Base-by-base conservation (phyloP, 30 jellyfish, hydroid and myxozoan genomes). In the Mastigias papua region DNA sequence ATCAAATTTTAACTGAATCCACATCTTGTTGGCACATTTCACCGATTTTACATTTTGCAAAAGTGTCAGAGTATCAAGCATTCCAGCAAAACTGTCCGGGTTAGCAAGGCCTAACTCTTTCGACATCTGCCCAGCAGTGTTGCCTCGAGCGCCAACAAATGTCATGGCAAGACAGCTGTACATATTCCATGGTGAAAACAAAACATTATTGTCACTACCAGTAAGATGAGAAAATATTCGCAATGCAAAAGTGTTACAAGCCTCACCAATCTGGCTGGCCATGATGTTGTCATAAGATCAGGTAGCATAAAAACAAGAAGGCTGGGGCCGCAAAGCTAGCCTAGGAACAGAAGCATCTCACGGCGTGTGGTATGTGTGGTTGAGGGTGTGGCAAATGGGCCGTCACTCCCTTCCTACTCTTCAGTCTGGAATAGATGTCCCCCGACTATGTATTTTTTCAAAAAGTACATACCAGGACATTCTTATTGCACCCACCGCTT, bases 111-210 rank as follows among this genome's bases (percentile, higher is more conserved):
- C 67, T 13, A 76, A 65, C 19, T 20, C 76, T 3, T 51, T 9
- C 49, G 86, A 51, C 89, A 58, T 31, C 64, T 58, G 89, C 9
- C 7, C 33, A 31, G 83, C 91, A 49, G 84, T 79, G 80, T 61
- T 79, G 49, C 80, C 90, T 57, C 90, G 49, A 48, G 90, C 79
- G 15, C 90, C 90, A 27, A 23, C 79, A 29, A n/a, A 61, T 13
- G 80, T 79, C 90, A 81, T 81, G 16, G 84, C 82, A 23, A 81
- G 73, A 3, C 84, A 84, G 19, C 65, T 65, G 91, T 35, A 81
- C 26, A 81, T 33, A 60, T 83, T 81, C 82, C 82, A 81, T 81
- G 82, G 91, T 58, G 91, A 37, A 34, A 65, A 64, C 26, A 68
- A 1, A 1, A 81, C 34, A 31, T 64, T 81, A 23, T 50, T 27